Base-by-base conservation (phyloP, 2,797 vertebrate species). In the Phaenicophaeus curvirostris region DNA sequence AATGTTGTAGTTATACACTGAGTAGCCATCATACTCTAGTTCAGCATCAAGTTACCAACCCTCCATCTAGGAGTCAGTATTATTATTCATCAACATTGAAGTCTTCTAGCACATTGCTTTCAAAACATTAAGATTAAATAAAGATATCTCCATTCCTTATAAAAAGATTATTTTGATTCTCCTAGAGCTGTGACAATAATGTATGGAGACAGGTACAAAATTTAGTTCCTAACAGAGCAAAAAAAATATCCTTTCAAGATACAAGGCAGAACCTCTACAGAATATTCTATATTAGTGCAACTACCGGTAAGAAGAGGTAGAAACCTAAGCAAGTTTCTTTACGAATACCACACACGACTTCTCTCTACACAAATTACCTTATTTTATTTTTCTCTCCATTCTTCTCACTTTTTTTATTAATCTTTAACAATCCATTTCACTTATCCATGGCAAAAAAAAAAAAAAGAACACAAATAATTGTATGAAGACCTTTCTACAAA, bases 101-200 rank as follows among this genome's bases (percentile, higher is more conserved):
- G 72, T 74, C 39, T 92, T 80, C 59, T 66, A 93, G 55, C 33
- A 77, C 25, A 17, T 15, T 58, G 28, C 39, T 92, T 92, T 67
- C 54, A 84, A 92, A 87, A 84, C 11, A 75, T 83, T 81, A 87
- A 82, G 42, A 82, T 53, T 66, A 81, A 85, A 85, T 62, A 88
- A 61, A 80, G 46, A 87, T 91, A 61, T 53, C 37, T 53, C 50
- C 27, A 58, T 72, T 72, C 15, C 31, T 85, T 87, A 71, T 9
- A 42, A 88, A 85, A 81, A 67, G 2, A 58, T 58, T 89, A 89
- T 82, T 83, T 20, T 74, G 65, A 72, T 24, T 72, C 50, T 16
- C 90, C 44, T 68, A 73, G 16, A 12, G 90, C 16, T 87, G 63
- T 54, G 50, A 77, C 72, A 76, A 58, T 76, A 57, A 76, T 28